phyloP scores from a whole-genome alignment of 2,113 vertebrate genomes.

The Hassar affinis region DNA sequence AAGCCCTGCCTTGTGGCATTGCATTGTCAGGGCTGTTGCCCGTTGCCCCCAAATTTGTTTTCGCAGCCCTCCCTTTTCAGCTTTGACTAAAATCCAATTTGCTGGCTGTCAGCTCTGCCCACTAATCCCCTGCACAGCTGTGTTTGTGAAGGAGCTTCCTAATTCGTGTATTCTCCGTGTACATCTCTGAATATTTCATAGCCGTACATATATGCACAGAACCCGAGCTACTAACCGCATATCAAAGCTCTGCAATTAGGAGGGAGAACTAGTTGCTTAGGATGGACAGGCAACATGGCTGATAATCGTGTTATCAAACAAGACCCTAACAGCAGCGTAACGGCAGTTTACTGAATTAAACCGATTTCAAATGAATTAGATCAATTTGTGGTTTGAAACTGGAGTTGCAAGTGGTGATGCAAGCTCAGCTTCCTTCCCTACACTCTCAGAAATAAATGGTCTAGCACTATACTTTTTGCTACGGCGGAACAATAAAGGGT shows the following conservation, averaged over 20 bases:
- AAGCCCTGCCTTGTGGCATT: constrained; percentile 70
- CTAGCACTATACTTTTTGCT: neutral
- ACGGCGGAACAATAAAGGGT: too few species aligned
- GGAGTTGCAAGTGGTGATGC: neutral
- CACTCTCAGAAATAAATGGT: neutral
- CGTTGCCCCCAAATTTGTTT: constrained; percentile 73
- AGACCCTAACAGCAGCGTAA: neutral
- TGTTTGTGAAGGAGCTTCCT: constrained; percentile 74
- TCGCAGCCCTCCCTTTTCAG: constrained; percentile 62
- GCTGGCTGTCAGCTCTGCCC: constrained; percentile 79
- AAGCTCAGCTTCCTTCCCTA: neutral
- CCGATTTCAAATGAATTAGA: constrained; percentile 5
- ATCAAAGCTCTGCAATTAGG: neutral
- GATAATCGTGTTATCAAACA: neutral
- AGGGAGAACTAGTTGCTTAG: neutral
- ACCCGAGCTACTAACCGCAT: neutral
- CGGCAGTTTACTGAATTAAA: neutral
- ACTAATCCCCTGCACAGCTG: constrained; percentile 76
- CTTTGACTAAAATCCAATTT: constrained; percentile 83
- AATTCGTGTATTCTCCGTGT: constrained; percentile 70
- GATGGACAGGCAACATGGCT: neutral
- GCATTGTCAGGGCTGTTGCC: constrained; percentile 72
- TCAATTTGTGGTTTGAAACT: neutral
- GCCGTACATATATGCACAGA: constrained; percentile 36
- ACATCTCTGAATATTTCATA: constrained; percentile 60